A percentile compares a stretch with the other conserved stretches of the same genome.
These are phyloP conservation scores for Gallinago stenura DNA, from an alignment of 2,797 vertebrate species.

Conservation along the genomic window DNA sequence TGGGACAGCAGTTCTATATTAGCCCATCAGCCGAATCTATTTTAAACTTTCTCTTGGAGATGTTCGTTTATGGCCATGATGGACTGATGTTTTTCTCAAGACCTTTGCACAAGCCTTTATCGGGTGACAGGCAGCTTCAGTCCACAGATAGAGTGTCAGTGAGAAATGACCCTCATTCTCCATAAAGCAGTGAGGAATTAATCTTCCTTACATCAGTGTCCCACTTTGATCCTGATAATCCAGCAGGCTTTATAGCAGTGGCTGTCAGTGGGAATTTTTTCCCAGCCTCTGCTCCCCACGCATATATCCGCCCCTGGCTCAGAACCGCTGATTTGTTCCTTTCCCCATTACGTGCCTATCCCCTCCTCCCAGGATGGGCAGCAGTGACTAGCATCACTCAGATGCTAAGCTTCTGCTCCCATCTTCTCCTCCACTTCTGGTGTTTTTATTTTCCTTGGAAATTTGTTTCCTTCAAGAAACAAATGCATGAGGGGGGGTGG, in stretches of 20 bases:
- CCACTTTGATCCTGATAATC: slow-evolving; percentile 47
- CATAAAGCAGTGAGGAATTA: slow-evolving; percentile 1
- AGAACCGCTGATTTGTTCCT: neutral
- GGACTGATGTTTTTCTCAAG: slow-evolving; percentile 21
- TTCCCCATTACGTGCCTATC: neutral
- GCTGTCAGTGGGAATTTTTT: neutral
- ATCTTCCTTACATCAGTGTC: slow-evolving; percentile 23
- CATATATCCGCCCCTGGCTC: neutral
- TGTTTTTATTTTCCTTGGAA: neutral
- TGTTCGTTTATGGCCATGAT: slow-evolving; percentile 12
- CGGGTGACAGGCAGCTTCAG: slow-evolving; percentile 12
- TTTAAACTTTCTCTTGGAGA: slow-evolving; percentile 20
- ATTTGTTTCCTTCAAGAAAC: neutral
- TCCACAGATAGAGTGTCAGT: slow-evolving; percentile 35
- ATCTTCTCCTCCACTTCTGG: neutral
- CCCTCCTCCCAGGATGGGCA: neutral
- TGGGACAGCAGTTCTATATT: neutral
- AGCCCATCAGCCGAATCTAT: slow-evolving; percentile 14
- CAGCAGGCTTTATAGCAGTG: neutral
- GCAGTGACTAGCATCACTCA: neutral
- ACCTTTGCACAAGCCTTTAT: slow-evolving; percentile 41
- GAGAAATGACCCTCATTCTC: slow-evolving; percentile 8
- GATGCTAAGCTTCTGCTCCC: neutral
- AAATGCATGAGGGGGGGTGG: neutral
- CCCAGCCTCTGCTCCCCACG: neutral